Base-by-base conservation (phyloP, 92 coral and sea anemone species). In the Nematostella vectensis region DNA sequence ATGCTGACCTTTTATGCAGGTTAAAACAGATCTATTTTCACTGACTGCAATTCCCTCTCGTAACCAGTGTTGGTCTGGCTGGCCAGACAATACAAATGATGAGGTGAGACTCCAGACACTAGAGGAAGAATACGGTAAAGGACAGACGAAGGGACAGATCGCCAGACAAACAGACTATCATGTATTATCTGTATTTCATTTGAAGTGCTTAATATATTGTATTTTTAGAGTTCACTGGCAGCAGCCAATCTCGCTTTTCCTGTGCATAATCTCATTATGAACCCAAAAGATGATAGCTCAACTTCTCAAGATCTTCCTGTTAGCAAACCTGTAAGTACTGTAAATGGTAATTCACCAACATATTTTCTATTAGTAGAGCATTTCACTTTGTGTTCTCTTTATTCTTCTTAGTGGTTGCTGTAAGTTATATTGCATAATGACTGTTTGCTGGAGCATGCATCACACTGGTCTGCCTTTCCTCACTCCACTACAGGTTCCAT, bases 51-150 rank as follows among this genome's bases (percentile, higher is more conserved):
- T 91, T 31, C 88, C 88, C 30, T 63, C 77, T 58, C 81, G 98
- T 22, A 69, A 85, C 55, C 98, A 91, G 51, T 74, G 75, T 47
- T 91, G 98, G 98, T 66, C 85, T 29, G 98, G 98, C 39, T 91
- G 98, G 98, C 98, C 98, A 15, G 85, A 71, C 30, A 58, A 66
- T n/a, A 79, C 78, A 40, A 78, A 56, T 23, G 98, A 91, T 61
- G 66, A 62, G 69, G 98, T 91, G 58, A 44, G 88, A 55, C 28
- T 28, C 20, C 9, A 29, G 3, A 16, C n/a, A n/a, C n/a, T n/a
- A n/a, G n/a, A n/a, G 1, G n/a, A n/a, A n/a, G n/a, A n/a, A n/a
- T n/a, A n/a, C n/a, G n/a, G n/a, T n/a, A n/a, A n/a, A n/a, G n/a
- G n/a, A n/a, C n/a, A n/a, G n/a, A n/a, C n/a, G n/a, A n/a, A n/a